phyloP scores from a whole-genome alignment of 2,113 vertebrate genomes.

The Calypte anna region DNA sequence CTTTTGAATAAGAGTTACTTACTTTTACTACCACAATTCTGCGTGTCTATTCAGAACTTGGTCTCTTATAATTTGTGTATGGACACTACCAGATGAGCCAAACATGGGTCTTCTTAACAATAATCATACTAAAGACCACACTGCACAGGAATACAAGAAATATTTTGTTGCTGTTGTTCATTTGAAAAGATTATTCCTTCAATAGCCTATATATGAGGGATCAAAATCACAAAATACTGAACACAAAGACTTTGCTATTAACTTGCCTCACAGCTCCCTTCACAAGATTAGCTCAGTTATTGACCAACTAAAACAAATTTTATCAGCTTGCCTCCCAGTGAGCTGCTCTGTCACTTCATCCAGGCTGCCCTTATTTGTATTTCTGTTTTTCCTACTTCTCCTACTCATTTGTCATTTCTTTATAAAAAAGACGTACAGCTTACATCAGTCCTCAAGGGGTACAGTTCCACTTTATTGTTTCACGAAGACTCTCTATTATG shows the following conservation, averaged over 20 bases:
- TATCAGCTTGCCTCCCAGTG: neutral
- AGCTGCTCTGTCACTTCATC: neutral
- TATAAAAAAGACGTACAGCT: neutral
- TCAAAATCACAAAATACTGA: neutral
- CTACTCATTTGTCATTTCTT: neutral
- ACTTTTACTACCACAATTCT: no score
- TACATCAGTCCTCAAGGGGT: neutral
- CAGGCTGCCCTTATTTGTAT: neutral
- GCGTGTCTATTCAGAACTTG: neutral
- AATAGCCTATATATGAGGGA: neutral
- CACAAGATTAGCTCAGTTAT: neutral
- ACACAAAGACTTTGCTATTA: neutral
- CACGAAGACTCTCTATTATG: neutral
- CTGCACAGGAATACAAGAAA: neutral
- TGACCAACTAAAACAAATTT: neutral
- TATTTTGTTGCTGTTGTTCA: no score
- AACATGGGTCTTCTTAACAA: neutral
- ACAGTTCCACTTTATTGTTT: neutral
- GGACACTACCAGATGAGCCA: neutral
- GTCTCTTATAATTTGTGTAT: neutral
- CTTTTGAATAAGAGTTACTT: neutral
- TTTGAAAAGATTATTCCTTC: neutral
- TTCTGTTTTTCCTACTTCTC: neutral
- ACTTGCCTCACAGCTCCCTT: neutral
- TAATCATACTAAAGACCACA: accelerated